These are phyloP conservation scores for Rhegmatorhina hoffmannsi DNA, from an alignment of 2,113 vertebrate species.

Conservation along the genomic window DNA sequence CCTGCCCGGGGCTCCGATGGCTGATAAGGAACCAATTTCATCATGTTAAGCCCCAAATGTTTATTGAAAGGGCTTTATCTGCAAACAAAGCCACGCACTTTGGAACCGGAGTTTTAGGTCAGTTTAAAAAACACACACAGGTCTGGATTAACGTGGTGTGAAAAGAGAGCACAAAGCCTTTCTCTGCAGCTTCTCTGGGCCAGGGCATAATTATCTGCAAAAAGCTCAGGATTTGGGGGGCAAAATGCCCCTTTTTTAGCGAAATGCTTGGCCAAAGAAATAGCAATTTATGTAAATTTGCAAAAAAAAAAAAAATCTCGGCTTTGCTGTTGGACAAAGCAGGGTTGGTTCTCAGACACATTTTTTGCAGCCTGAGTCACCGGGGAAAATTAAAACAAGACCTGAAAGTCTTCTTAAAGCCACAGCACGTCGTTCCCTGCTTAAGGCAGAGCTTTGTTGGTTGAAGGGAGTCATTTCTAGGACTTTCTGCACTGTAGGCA, in stretches of 20 bases:
- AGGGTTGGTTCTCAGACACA: fast-evolving
- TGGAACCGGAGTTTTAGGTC: background rate
- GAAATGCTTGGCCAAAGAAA: background rate
- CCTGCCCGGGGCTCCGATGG: background rate
- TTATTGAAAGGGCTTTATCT: background rate
- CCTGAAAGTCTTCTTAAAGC: background rate
- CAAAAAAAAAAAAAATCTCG: background rate
- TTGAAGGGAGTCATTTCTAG: background rate
- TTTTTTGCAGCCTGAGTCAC: background rate
- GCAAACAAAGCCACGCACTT: background rate
- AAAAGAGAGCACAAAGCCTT: background rate
- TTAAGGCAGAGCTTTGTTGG: background rate
- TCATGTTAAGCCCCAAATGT: background rate
- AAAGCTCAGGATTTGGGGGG: background rate
- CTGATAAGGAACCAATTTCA: conserved; percentile 34
- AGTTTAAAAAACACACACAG: background rate
- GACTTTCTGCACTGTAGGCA: fast-evolving
- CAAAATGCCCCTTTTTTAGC: background rate
- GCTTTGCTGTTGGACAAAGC: fast-evolving
- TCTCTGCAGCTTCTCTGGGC: background rate
- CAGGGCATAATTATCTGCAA: background rate
- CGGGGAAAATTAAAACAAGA: background rate
- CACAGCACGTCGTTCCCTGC: background rate
- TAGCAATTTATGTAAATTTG: fast-evolving
- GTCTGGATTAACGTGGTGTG: fast-evolving